These are phyloP conservation scores for Chaenogobius annularis DNA, from an alignment of 2,113 vertebrate genomes.

Conservation along the genomic window DNA sequence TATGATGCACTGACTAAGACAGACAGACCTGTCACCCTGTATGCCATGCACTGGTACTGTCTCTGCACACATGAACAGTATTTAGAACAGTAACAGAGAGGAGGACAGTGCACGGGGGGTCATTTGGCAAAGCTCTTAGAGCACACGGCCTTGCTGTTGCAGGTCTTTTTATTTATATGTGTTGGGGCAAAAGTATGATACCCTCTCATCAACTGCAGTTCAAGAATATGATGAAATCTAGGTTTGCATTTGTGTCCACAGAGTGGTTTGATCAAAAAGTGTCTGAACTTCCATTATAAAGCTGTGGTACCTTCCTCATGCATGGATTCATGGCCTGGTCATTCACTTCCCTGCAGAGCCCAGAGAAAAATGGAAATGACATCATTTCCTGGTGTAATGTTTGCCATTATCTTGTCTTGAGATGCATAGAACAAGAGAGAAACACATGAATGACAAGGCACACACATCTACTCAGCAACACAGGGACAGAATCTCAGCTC, in stretches of 20 bases:
- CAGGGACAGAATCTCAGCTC: conserved; percentile 27
- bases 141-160: neutral
- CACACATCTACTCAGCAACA: conserved; percentile 12
- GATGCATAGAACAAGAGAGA: conserved; percentile 34
- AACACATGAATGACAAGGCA: conserved; percentile 6
- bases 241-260: neutral
- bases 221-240: neutral
- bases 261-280: neutral
- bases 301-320: neutral
- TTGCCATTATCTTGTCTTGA: conserved; percentile 20
- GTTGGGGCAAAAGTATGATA: neutral
- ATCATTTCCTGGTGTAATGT: conserved; percentile 36
- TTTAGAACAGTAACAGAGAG: neutral
- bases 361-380: conserved; percentile 22
- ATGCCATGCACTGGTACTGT: neutral
- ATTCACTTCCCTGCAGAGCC: neutral
- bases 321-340: conserved; percentile 6
- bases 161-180: neutral
- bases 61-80: neutral
- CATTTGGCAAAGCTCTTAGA: neutral
- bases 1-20: neutral
- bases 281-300: neutral
- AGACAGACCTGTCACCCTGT: neutral
- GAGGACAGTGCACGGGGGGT: neutral
- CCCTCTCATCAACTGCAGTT: neutral